Evolutionary conservation across 1,140 invertebrate genomes (phyloP).

Genomic region (Hylaeus anthracinus): DNA sequence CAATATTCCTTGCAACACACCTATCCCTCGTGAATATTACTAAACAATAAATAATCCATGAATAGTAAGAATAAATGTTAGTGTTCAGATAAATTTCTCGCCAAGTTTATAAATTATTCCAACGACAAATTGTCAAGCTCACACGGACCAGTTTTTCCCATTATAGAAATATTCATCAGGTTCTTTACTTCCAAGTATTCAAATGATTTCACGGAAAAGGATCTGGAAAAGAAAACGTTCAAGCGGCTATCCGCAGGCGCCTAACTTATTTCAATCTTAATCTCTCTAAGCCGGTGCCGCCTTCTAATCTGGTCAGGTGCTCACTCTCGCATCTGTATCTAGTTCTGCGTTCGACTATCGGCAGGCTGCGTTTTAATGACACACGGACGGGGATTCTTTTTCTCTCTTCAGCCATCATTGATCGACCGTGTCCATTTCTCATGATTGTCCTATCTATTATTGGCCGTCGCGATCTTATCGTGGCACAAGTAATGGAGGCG

Average conservation of each 20-base stretch:
- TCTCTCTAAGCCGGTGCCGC: constrained; percentile 9
- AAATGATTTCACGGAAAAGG: neutral
- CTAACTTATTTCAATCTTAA: constrained; percentile 32
- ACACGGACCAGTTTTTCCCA: neutral
- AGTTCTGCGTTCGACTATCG: constrained; percentile 3
- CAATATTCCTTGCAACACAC: neutral
- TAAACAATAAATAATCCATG: too few relatives aligned
- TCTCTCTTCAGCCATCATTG: neutral
- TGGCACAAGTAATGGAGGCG: constrained; percentile 34
- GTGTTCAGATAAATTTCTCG: too few relatives aligned
- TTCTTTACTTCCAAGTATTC: too few relatives aligned
- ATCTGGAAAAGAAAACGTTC: neutral
- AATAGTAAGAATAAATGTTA: too few relatives aligned
- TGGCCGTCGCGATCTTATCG: constrained; percentile 37
- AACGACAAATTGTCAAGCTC: neutral
- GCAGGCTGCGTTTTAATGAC: constrained; percentile 19
- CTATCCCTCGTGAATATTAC: too few relatives aligned
- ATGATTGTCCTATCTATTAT: constrained; percentile 33
- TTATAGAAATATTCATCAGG: neutral
- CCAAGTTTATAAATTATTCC: neutral
- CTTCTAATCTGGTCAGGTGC: constrained; percentile 34
- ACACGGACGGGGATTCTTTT: neutral
- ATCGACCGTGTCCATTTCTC: constrained; percentile 38
- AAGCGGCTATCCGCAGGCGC: neutral
- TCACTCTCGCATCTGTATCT: constrained; percentile 27